Base-by-base conservation (phyloP, 2,888 invertebrate species). In the Chymomyza procnemis region DNA sequence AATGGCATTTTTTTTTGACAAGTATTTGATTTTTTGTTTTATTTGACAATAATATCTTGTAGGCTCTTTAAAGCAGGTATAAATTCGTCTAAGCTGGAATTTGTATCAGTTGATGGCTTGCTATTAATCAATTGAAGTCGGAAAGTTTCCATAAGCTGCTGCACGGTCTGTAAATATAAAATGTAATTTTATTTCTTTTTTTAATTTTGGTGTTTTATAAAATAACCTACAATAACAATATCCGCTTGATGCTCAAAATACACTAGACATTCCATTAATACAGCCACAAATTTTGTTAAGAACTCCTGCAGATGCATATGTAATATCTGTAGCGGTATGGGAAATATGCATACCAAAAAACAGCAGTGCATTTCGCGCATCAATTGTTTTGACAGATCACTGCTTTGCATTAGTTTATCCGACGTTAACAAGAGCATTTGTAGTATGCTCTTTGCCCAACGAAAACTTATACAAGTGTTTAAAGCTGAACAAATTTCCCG, bases 391-490 rank as follows among this genome's bases (percentile, higher is more conserved):
- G 85, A 87, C 1, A 73, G 73, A 3, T 77, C 74, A 0, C 69
- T 60, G 12, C 76, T 76, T 26, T 79, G 81, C 66, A 90, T 64
- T 4, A 90, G 70, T 58, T 85, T 86, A 19, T 89, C 80, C 0
- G 90, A 89, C 62, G 89, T 89, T 21, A 87, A 62, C 5, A 87
- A 66, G 57, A 90, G 82, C 71, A 89, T 80, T 63, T 90, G 67
- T 3, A 90, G 67, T 50, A 90, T 80, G 41, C 67, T 77, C 71
- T 90, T 88, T 3, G 89, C 88, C 90, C 91, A 91, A 5, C 90
- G 88, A 61, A 87, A 89, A 18, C 80, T 82, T 3, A 85, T 88
- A 64, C 78, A 79, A 2, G 83, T 85, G 41, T 75, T 84, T 5
- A 89, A 75, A 1, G 71, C 64, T 0, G 72, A 70, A 8, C 88